Base-by-base conservation (phyloP, 2,888 invertebrate species). In the Chrysina gloriosa region DNA sequence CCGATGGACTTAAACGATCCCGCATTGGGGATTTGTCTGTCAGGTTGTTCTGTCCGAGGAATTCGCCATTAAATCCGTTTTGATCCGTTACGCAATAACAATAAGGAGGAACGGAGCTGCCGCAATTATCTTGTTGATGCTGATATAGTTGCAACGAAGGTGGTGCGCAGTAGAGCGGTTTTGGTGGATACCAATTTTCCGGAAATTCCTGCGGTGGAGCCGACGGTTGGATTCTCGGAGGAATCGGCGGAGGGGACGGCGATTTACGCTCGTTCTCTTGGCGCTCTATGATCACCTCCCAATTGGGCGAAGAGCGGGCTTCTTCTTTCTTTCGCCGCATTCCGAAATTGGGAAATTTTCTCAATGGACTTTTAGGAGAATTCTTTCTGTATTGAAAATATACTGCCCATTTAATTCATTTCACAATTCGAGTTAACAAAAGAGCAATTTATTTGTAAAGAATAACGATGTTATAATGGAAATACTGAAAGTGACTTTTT, bases 191-290 rank as follows among this genome's bases (percentile, higher is more conserved):
- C 42, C 63, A 54, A 65, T 21, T 47, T 29, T 73, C 72, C 11
- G 69, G 39, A 27, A 76, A 65, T 67, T 80, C 79, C 63, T 77
- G 78, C 0, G 81, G 82, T 6, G 82, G 82, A 6, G 82, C 82
- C n/a, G 81, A 81, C 2, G 82, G 66, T 34, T 73, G 73, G 61
- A 77, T 74, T 47, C 78, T 73, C 14, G 79, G 79, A 21, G 78
- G 77, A 34, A 78, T 7, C 2, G 64, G 63, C 1, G 69, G 65
- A 9, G 56, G 64, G 11, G 47, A 48, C 7, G 56, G 56, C 1
- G 63, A 54, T 36, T 45, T 45, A 11, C 34, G 21, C 19, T 48
- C 50, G 6, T 23, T 23, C 16, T 50, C 67, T 39, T 68, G 45
- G 7, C 45, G 34, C 21, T 68, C 68, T 29, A 68, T 58, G 11